phyloP scores from a whole-genome alignment of 2,888 invertebrate genomes.

The Eupithecia dodoneata region DNA sequence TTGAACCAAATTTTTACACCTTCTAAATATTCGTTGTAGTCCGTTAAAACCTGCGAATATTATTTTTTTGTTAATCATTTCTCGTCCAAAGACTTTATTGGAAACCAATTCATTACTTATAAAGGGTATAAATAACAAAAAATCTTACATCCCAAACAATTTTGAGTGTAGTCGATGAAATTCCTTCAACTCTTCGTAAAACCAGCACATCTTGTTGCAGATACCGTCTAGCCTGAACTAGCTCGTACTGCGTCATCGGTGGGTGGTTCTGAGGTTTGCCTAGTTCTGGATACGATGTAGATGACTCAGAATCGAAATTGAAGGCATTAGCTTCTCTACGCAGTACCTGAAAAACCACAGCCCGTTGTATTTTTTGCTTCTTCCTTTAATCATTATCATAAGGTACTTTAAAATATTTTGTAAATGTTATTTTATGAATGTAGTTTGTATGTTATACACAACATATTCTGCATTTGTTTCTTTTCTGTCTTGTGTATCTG shows the following conservation, averaged over 20 bases:
- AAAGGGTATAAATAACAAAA: no score
- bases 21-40: slow-evolving; percentile 85
- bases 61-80: background rate
- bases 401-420: no score
- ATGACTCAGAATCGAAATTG: slow-evolving; percentile 68
- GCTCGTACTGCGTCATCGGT: slow-evolving; percentile 88
- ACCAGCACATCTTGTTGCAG: slow-evolving; percentile 92
- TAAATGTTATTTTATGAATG: no score
- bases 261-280: slow-evolving; percentile 84
- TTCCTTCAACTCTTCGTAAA: slow-evolving; percentile 86
- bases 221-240: slow-evolving; percentile 90
- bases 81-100: background rate
- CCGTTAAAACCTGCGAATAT: slow-evolving; percentile 74
- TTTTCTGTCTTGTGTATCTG: no score
- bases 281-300: slow-evolving; percentile 75
- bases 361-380: background rate
- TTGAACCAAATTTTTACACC: slow-evolving; percentile 87
- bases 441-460: no score
- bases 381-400: background rate
- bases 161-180: slow-evolving; percentile 90
- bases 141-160: slow-evolving; percentile 91
- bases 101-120: background rate
- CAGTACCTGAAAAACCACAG: slow-evolving; percentile 62
- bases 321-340: slow-evolving; percentile 78
- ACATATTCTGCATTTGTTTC: no score